Percentiles rank a stretch among this genome's conserved stretches.
Evolutionary conservation across 2,113 vertebrate species (phyloP).

Genomic region (Otocyon megalotis): DNA sequence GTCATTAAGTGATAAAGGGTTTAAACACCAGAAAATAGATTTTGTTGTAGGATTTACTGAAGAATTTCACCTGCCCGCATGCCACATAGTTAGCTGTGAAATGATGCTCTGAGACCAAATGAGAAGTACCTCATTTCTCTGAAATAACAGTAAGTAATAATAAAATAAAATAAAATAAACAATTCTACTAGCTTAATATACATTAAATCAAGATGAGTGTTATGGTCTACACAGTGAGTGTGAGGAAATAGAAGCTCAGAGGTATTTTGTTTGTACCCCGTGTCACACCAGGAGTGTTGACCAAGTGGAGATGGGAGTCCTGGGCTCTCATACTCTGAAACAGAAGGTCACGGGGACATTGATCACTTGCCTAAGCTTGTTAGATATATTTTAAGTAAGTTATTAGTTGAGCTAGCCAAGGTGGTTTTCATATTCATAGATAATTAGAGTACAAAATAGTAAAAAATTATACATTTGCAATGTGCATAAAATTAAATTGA

Average conservation of each 20-base stretch:
- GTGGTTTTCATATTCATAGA: neutral
- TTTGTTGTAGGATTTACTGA: neutral
- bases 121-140: neutral
- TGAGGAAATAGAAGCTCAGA: neutral
- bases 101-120: neutral
- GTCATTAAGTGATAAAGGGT: neutral
- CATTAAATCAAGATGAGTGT: neutral
- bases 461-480: neutral
- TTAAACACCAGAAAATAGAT: neutral
- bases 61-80: neutral
- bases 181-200: neutral
- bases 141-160: neutral
- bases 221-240: neutral
- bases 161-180: neutral
- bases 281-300: neutral
- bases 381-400: neutral
- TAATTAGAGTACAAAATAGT: neutral
- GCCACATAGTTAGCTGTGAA: neutral
- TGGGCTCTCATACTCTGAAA: neutral
- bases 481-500: neutral
- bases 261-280: neutral
- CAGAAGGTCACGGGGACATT: neutral
- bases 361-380: neutral
- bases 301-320: too few species aligned
- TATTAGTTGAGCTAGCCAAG: neutral